Conservation (phyloP, 2,888 invertebrate species). For the Cephonodes hylas region DNA sequence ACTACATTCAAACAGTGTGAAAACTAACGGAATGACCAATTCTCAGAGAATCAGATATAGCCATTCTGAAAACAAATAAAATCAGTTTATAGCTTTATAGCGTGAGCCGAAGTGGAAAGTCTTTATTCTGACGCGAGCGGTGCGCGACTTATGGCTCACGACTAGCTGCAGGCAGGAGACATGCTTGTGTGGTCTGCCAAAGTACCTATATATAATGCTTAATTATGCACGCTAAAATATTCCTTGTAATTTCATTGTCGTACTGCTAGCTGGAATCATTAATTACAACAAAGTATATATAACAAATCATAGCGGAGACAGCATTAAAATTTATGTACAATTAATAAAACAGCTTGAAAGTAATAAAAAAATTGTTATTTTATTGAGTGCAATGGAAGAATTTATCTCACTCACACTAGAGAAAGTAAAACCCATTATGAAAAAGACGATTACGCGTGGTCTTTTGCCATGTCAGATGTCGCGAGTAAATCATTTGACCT, state of each 20-base stretch:
- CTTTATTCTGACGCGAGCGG: conserved; percentile 56
- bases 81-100: conserved; percentile 58
- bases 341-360: no score
- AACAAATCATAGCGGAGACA: background rate
- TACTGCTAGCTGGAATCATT: background rate
- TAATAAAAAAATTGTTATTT: no score
- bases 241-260: background rate
- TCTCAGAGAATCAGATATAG: conserved; percentile 30
- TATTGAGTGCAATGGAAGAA: no score
- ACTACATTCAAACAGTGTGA: conserved; percentile 19
- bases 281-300: background rate
- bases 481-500: background rate
- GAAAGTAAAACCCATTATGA: background rate
- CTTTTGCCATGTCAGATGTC: background rate
- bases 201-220: conserved; percentile 44
- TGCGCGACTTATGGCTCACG: conserved; percentile 65
- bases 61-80: conserved; percentile 57
- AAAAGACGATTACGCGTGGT: background rate
- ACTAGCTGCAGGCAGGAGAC: conserved; percentile 62
- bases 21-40: conserved; percentile 30
- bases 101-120: conserved; percentile 59
- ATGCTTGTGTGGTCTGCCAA: conserved; percentile 65
- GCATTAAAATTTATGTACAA: no score
- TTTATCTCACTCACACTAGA: no score
- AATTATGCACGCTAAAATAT: conserved; percentile 33